Conservation (phyloP, 1,140 invertebrate species). For the Hirudo medicinalis region DNA sequence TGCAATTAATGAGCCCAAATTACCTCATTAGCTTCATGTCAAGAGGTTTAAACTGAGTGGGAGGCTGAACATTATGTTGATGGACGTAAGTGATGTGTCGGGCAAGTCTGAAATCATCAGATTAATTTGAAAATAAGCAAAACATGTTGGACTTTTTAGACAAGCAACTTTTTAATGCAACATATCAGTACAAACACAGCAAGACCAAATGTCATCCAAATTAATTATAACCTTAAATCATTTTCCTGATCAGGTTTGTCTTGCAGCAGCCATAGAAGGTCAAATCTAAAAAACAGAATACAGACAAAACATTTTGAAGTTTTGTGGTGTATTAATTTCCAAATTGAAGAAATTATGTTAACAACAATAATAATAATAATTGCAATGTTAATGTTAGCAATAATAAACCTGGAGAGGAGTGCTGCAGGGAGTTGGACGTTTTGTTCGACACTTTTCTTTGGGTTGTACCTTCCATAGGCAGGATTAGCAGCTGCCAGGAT, state of each 20-base stretch:
- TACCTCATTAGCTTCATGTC: constrained; percentile 81
- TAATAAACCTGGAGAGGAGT: constrained; percentile 62
- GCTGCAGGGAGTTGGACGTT: constrained; percentile 96
- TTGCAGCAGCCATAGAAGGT: constrained; percentile 91
- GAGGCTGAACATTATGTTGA: constrained; percentile 74
- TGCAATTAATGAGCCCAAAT: neutral
- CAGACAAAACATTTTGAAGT: too few relatives aligned
- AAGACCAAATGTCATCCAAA: neutral
- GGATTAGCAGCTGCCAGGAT: constrained; percentile 98
- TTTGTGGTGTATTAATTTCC: too few relatives aligned
- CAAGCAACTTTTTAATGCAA: neutral
- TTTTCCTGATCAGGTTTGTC: constrained; percentile 83
- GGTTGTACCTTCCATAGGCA: constrained; percentile 92
- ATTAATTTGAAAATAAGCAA: neutral
- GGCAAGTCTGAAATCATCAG: constrained; percentile 54
- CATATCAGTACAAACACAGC: neutral
- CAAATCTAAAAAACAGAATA: constrained; percentile 49
- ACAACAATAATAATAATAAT: too few relatives aligned
- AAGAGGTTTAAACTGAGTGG: constrained; percentile 56
- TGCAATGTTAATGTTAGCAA: too few relatives aligned
- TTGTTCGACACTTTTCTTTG: constrained; percentile 82
- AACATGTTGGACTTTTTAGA: neutral
- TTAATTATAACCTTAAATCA: constrained; percentile 56
- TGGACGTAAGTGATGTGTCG: constrained; percentile 97
- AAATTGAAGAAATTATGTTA: too few relatives aligned